Conservation (phyloP, 2,888 invertebrate species). For the Metopia argyrocephala region DNA sequence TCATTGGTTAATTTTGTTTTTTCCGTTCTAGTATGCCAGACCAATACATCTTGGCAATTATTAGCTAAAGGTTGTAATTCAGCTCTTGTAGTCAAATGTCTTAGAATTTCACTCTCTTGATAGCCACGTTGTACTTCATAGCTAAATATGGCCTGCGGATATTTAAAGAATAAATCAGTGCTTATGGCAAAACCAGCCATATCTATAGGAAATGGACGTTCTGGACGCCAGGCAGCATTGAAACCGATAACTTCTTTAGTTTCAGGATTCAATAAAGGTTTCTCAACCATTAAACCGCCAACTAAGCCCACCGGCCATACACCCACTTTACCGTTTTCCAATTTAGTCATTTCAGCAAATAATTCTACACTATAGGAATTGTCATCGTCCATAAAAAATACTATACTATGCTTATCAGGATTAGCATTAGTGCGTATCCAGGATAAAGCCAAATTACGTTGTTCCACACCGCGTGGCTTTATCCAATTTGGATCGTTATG, state of each 20-base stretch:
- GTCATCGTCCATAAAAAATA: slow-evolving; percentile 98
- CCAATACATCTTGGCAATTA: slow-evolving; percentile 94
- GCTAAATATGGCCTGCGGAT: slow-evolving; percentile 88
- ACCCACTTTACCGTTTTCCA: slow-evolving; percentile 85
- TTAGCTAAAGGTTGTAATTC: slow-evolving; percentile 95
- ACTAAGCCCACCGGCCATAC: slow-evolving; percentile 98
- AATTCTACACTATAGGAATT: slow-evolving; percentile 94
- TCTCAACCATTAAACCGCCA: slow-evolving; percentile 95
- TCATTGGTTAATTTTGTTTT: slow-evolving; percentile 88
- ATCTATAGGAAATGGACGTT: slow-evolving; percentile 95
- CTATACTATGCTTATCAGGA: slow-evolving; percentile 82
- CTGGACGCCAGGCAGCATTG: slow-evolving; percentile 91
- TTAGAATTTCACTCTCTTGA: slow-evolving; percentile 91
- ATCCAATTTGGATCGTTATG: slow-evolving; percentile 85
- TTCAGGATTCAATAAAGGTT: slow-evolving; percentile 86
- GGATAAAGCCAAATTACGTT: slow-evolving; percentile 90
- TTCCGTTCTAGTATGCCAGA: slow-evolving; percentile 99
- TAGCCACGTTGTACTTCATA: slow-evolving; percentile 92
- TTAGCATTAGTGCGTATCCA: slow-evolving; percentile 82
- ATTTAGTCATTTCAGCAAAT: slow-evolving; percentile 92
- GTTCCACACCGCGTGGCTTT: slow-evolving; percentile 92
- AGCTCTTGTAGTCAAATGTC: slow-evolving; percentile 84
- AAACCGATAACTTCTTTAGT: slow-evolving; percentile 81
- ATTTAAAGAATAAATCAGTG: slow-evolving; percentile 84
- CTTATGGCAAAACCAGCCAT: slow-evolving; percentile 98